Evolutionary conservation across 2,113 vertebrate species (phyloP), one percentile per base, ranked within the genome.

Genomic region (Otocyon megalotis): DNA sequence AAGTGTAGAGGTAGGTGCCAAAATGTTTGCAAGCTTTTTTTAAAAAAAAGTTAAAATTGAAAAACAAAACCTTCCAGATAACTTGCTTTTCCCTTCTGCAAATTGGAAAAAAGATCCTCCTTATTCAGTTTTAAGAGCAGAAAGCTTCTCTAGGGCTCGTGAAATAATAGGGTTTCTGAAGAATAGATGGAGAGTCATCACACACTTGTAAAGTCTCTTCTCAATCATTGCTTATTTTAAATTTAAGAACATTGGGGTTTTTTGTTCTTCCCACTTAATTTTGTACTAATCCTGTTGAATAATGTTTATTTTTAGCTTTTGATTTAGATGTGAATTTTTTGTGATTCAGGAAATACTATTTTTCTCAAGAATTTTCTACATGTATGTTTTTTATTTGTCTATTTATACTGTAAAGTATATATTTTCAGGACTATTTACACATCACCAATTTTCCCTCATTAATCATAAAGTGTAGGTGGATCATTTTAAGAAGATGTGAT

Each of bases 11-110:
- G 28, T 8, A 76, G 67, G 24, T 96, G 48, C 16, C 74, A 58
- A 76, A 90, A 56, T 43, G 19, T 43, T 80, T 56, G 19, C 13
- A 87, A 48, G 37, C 2, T 65, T 72, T 71, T 86, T 76, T 60
- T 22, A 37, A 35, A 69, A 89, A 69, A 69, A 94, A 77, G 17
- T 88, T 90, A 81, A 88, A 94, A 85, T 88, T 76, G 58, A 14
- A 37, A 76, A 71, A 94, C 79, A 71, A 5, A 12, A 54, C 53
- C 71, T 71, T 96, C 24, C 22, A 92, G 58, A 88, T 93, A 74
- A 53, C 43, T 90, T 74, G n/a, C 4, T 77, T 80, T 81, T 30
- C 26, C 15, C 12, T 5, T 58, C 43, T 93, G 22, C 17, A 91
- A 93, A 92, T 54, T 88, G 74, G 20, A 63, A 69, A 69, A 88